Conservation (phyloP, 2,888 invertebrate species). For the Netelia melanura region DNA sequence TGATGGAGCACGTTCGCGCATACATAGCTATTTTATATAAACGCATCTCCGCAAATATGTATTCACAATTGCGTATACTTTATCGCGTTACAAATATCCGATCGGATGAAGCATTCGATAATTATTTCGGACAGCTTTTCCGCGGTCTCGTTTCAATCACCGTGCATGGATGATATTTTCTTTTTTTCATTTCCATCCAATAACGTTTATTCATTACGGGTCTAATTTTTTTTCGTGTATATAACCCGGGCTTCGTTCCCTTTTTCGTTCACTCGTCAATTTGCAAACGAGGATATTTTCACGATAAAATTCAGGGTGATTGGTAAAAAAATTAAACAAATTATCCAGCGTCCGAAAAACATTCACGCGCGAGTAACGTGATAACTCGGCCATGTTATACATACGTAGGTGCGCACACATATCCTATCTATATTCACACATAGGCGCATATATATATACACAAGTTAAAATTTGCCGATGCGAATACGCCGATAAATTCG, state of each 20-base stretch:
- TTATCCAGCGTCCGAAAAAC: slow-evolving; percentile 19
- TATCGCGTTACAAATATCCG: neutral
- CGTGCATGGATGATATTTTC: neutral
- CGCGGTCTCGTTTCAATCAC: too few species aligned
- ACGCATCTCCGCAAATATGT: slow-evolving; percentile 5
- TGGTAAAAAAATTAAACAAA: slow-evolving; percentile 30
- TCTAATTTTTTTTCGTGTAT: neutral
- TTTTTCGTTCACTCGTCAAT: neutral
- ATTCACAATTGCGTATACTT: neutral
- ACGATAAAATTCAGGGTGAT: slow-evolving; percentile 6
- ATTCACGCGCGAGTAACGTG: slow-evolving; percentile 5
- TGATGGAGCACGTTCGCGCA: neutral
- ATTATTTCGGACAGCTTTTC: too few species aligned
- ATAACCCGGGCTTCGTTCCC: neutral
- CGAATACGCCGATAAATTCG: slow-evolving; percentile 34
- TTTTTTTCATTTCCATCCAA: neutral
- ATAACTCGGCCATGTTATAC: slow-evolving; percentile 12
- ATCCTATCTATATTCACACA: neutral
- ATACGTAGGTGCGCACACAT: neutral
- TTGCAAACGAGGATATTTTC: slow-evolving; percentile 8
- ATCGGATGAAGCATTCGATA: neutral
- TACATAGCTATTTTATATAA: neutral
- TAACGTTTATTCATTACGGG: neutral
- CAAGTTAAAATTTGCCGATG: neutral
- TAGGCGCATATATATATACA: neutral